Evolutionary conservation across 1,140 invertebrate genomes (phyloP), one percentile per base, ranked within the genome.

Genomic region (Thaumatotibia leucotreta): DNA sequence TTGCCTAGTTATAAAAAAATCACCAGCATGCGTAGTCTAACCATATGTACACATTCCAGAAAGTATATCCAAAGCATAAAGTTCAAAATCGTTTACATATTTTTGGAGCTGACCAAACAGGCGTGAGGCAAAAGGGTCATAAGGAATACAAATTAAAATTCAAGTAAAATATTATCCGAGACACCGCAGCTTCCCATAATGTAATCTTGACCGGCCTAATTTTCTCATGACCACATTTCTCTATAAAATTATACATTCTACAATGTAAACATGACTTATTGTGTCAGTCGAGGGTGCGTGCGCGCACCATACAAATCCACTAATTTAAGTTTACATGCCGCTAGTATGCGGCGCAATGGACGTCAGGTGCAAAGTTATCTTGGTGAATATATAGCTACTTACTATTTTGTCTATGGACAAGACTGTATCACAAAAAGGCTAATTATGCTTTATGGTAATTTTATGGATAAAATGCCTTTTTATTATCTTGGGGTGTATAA

Each of bases 361-460:
- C n/a, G n/a, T n/a, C n/a, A n/a, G n/a, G n/a, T n/a, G n/a, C n/a
- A n/a, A n/a, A n/a, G n/a, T n/a, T n/a, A n/a, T n/a, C n/a, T n/a
- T n/a, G n/a, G n/a, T n/a, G n/a, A n/a, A n/a, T n/a, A n/a, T 35
- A 61, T 67, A 61, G 69, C 68, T 76, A 68, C 49, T 62, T 27
- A 9, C 49, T 63, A 71, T 75, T 75, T 79, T 76, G 73, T 79
- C 78, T 80, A 82, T 73, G 71, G 64, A 80, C 83, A 81, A 85
- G n/a, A 58, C 23, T 79, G 77, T 68, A 69, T 67, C 77, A 86
- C 86, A 86, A 88, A 86, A 83, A 67, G 63, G 17, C 84, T 89
- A 89, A 89, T 89, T 89, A 87, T 87, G 68, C 82, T 70, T 74
- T 83, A 89, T 86, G 86, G 32, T 87, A 86, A 89, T 89, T 84